Percentiles rank a stretch among this genome's conserved stretches.
These are phyloP conservation scores for Neosilurus mollespiculum DNA, from an alignment of 2,797 vertebrate species.

Conservation along the genomic window DNA sequence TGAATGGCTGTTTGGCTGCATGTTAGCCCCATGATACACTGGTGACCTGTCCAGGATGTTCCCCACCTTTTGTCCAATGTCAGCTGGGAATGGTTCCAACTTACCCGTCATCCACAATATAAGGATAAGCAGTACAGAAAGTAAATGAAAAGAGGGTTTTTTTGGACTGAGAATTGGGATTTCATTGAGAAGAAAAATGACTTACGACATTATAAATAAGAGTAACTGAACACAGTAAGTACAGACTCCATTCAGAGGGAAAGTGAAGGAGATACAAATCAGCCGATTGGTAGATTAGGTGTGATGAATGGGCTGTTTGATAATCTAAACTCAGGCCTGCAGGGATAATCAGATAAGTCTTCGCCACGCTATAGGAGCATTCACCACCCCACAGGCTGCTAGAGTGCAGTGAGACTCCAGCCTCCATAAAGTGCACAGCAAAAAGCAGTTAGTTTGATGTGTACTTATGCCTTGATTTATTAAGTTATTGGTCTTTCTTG, in stretches of 20 bases:
- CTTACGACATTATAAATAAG: conserved; percentile 45
- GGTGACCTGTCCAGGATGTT: too few relatives aligned
- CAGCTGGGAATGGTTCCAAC: too few relatives aligned
- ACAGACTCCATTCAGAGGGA: conserved; percentile 43
- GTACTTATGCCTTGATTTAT: background rate
- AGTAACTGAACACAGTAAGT: conserved; percentile 68
- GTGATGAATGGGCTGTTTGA: conserved; percentile 74
- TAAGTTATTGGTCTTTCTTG: background rate
- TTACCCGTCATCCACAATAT: too few relatives aligned
- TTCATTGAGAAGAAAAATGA: background rate
- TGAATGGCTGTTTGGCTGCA: too few relatives aligned
- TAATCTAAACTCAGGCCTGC: conserved; percentile 72
- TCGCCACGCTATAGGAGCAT: conserved; percentile 14
- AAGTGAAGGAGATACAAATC: conserved; percentile 71
- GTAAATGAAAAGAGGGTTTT: too few relatives aligned
- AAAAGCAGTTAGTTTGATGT: background rate
- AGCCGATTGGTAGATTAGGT: conserved; percentile 76
- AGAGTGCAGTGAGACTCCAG: background rate
- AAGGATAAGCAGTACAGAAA: too few relatives aligned
- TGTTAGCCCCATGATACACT: too few relatives aligned
- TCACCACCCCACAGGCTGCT: conserved; percentile 33
- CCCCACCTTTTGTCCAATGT: too few relatives aligned
- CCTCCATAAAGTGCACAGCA: background rate
- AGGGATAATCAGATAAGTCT: conserved; percentile 69
- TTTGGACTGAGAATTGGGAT: background rate